Conservation (phyloP, 1,140 invertebrate genomes). For the Saxidomus purpurata region DNA sequence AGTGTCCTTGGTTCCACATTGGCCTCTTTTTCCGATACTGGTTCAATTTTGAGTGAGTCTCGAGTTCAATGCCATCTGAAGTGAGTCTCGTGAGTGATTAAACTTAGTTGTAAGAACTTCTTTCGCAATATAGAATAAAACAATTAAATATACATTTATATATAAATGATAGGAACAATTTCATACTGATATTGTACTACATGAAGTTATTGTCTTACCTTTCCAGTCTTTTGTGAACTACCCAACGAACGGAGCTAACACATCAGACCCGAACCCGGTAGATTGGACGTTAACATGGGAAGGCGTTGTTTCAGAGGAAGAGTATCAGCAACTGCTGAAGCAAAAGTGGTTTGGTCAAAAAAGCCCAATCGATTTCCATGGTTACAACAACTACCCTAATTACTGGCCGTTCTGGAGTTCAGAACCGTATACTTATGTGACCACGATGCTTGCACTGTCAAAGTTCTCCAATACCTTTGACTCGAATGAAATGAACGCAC, state of each 20-base stretch:
- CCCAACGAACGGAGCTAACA: constrained; percentile 1
- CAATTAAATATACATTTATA: too few relatives aligned
- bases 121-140: too few relatives aligned
- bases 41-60: too few relatives aligned
- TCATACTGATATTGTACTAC: too few relatives aligned
- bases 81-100: too few relatives aligned
- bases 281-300: not conserved
- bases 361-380: constrained; percentile 75
- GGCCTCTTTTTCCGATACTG: too few relatives aligned
- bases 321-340: constrained; percentile 27
- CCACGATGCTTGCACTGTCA: constrained; percentile 73
- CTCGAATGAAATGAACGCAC: not conserved
- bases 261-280: not conserved
- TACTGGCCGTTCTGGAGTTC: constrained; percentile 80
- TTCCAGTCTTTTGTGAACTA: not conserved
- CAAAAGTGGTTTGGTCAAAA: not conserved
- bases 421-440: constrained; percentile 77
- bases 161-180: too few relatives aligned
- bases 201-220: too few relatives aligned
- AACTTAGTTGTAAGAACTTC: too few relatives aligned
- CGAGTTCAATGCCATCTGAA: too few relatives aligned
- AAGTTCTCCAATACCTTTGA: constrained; percentile 73
- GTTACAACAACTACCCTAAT: constrained; percentile 73
- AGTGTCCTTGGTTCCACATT: too few relatives aligned
- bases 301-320: constrained; percentile 10